Conservation (phyloP, 2,113 vertebrate species). For the Corythoichthys haematopterus region DNA sequence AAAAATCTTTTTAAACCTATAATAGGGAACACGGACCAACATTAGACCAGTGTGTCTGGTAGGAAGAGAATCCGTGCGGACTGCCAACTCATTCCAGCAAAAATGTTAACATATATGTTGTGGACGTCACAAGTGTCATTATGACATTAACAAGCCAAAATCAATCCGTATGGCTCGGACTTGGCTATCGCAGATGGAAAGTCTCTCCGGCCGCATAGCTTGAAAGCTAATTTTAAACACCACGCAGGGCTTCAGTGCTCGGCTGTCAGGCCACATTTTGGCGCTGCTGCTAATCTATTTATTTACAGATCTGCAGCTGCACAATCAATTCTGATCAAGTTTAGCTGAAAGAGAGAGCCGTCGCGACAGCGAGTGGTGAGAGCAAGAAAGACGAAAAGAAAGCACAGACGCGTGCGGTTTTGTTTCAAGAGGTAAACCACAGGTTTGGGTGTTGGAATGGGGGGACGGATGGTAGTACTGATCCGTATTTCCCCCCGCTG, state of each 20-base stretch:
- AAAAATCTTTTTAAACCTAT: not conserved
- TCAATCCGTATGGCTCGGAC: slow-evolving; percentile 5
- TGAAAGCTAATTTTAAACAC: slow-evolving; percentile 25
- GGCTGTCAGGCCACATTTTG: slow-evolving; percentile 28
- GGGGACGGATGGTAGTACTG: slow-evolving; percentile 52
- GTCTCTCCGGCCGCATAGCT: slow-evolving; percentile 4
- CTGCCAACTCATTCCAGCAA: not conserved
- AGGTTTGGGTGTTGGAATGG: slow-evolving; percentile 55
- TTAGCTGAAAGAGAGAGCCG: slow-evolving; percentile 16
- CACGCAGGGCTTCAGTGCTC: slow-evolving; percentile 12
- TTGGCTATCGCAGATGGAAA: slow-evolving; percentile 12
- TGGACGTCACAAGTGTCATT: not conserved
- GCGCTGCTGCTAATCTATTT: slow-evolving; percentile 56
- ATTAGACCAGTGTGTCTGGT: not conserved
- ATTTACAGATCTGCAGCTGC: slow-evolving; percentile 62
- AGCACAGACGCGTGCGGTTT: slow-evolving; percentile 45
- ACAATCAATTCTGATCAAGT: slow-evolving; percentile 58
- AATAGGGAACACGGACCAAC: not conserved
- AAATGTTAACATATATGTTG: slow-evolving; percentile 3
- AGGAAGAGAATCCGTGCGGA: not conserved
- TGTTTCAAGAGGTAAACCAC: slow-evolving; percentile 71
- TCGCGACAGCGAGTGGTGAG: slow-evolving; percentile 40
- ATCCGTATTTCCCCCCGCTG: slow-evolving; percentile 68
- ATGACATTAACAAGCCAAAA: slow-evolving; percentile 3
- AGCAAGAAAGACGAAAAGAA: slow-evolving; percentile 31